These are phyloP conservation scores for Tetropium fuscum DNA, from an alignment of 2,888 invertebrate genomes.

Conservation along the genomic window DNA sequence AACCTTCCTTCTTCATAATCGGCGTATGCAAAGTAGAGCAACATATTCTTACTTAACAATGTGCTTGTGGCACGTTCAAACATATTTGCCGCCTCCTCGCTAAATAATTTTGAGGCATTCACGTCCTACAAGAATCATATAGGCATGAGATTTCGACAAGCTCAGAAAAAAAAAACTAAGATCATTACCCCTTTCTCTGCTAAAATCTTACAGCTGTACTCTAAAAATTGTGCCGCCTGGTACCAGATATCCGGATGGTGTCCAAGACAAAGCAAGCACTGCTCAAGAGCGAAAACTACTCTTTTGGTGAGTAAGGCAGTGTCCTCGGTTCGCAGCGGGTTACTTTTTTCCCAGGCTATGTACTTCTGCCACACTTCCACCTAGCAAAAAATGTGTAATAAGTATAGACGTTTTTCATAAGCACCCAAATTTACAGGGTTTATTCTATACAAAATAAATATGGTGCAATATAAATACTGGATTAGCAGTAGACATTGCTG, in stretches of 20 bases:
- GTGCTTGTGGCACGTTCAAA: slow-evolving; percentile 94
- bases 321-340: slow-evolving; percentile 97
- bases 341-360: slow-evolving; percentile 96
- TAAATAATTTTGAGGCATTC: slow-evolving; percentile 91
- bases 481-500: no score
- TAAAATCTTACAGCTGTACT: slow-evolving; percentile 92
- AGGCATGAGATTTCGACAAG: background rate
- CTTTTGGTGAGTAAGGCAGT: slow-evolving; percentile 91
- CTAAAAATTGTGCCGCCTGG: slow-evolving; percentile 97
- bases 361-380: slow-evolving; percentile 99
- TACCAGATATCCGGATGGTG: slow-evolving; percentile 99
- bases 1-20: slow-evolving; percentile 98
- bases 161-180: background rate
- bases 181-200: slow-evolving; percentile 89
- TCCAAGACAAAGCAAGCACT: slow-evolving; percentile 94
- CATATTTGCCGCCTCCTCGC: slow-evolving; percentile 94
- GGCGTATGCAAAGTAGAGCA: slow-evolving; percentile 97
- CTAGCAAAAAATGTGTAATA: slow-evolving; percentile 65
- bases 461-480: background rate
- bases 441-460: slow-evolving; percentile 19
- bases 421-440: background rate
- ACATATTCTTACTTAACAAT: slow-evolving; percentile 89
- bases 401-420: background rate
- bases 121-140: slow-evolving; percentile 77
- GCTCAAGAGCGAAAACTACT: slow-evolving; percentile 99